These are phyloP conservation scores for Carapus acus DNA, from an alignment of 2,797 vertebrate species.

Conservation along the genomic window DNA sequence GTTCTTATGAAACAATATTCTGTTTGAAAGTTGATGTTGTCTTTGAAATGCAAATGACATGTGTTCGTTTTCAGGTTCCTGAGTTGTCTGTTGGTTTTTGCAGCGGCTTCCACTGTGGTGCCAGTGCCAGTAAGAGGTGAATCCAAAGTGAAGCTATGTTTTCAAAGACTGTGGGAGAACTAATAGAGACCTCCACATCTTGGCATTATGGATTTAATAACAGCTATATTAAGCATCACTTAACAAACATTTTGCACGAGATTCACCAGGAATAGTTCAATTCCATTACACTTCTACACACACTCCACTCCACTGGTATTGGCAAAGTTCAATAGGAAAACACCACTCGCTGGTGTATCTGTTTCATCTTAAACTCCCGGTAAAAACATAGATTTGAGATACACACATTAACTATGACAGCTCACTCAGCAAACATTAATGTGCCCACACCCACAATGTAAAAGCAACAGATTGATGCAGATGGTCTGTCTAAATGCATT, in stretches of 20 bases:
- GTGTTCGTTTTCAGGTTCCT: constrained; percentile 44
- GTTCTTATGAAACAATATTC: no score
- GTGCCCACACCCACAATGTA: background rate
- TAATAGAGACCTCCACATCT: constrained; percentile 39
- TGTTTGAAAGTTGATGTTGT: no score
- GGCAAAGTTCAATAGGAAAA: no score
- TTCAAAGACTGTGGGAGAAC: constrained; percentile 34
- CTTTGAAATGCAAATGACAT: constrained; percentile 1
- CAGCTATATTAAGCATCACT: background rate
- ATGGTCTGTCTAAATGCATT: constrained; percentile 27
- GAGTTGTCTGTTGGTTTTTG: constrained; percentile 42
- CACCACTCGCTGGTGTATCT: no score
- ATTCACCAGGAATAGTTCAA: no score
- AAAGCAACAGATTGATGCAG: constrained; percentile 9
- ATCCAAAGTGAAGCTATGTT: background rate
- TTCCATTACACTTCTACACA: no score
- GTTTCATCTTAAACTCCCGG: no score
- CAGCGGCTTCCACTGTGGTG: constrained; percentile 35
- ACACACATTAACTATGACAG: no score
- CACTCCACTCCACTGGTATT: no score
- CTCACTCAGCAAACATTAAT: no score
- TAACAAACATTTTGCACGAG: background rate
- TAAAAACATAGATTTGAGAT: no score
- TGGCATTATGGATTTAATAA: constrained; percentile 20
- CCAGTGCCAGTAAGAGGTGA: constrained; percentile 63